Evolutionary conservation across 2,797 vertebrate genomes (phyloP), one percentile per base, ranked within the genome.

Genomic region (Buphagus erythrorhynchus): DNA sequence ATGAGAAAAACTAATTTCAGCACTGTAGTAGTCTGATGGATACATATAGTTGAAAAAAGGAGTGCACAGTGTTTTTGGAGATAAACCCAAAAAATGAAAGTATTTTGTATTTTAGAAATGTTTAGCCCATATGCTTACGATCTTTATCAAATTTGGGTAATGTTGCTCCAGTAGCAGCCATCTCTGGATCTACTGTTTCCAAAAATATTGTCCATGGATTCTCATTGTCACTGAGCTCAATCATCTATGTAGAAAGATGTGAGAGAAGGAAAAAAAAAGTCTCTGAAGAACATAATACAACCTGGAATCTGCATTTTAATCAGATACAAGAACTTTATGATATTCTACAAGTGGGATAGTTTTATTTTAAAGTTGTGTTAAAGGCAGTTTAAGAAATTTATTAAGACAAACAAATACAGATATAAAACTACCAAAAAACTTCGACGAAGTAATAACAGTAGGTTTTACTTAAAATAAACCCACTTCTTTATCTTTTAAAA

Each of bases 121-220:
- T 81, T 87, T 88, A 89, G 69, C 26, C 59, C 51, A 87, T 66
- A 85, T 74, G 98, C 99, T 99, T 98, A 99, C 99, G 99, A 97
- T 99, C 99, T 99, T 99, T 99, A 98, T 99, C 99, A 95, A 99
- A 99, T 98, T 99, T 99, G 96, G 99, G 99, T 98, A 99, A 98
- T 16, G 99, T 99, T 81, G 99, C 99, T 78, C 99, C 99, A 29
- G 99, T 99, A 98, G 99, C 99, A 13, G 99, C 99, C 99, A 99
- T 98, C 98, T 99, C 99, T 46, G 99, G 99, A 97, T 99, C 99
- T 88, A 99, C 99, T 2, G 99, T 99, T 98, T 99, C 99, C 98
- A 99, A 98, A 98, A 99, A 99, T 99, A 99, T 99, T 98, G 99
- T 99, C 99, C 99, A 99, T 28, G 99, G 99, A 97, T 99, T 99